A percentile compares a stretch with the other conserved stretches of the same genome.
Evolutionary conservation across 2,113 vertebrate genomes (phyloP).

Genomic region (Jacana jacana): DNA sequence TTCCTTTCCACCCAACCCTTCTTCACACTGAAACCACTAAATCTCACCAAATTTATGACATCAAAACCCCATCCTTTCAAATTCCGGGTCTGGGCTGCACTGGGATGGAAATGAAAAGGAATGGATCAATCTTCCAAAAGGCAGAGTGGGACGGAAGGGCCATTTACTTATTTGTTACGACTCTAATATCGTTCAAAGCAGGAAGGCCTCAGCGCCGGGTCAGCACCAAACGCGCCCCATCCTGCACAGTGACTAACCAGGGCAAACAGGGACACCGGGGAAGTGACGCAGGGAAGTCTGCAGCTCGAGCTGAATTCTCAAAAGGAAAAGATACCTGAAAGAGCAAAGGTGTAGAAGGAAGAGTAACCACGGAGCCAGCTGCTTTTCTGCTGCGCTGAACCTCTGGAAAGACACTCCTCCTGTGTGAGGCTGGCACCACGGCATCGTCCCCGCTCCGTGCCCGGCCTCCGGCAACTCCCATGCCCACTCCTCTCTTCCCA

Average conservation of each 20-base stretch:
- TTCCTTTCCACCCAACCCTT: neutral
- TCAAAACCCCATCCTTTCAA: neutral
- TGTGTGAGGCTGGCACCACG: neutral
- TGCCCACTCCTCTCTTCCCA: neutral
- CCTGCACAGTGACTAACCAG: neutral
- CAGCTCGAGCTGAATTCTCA: neutral
- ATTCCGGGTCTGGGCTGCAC: rapidly evolving
- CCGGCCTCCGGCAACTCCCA: neutral
- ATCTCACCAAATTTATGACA: neutral
- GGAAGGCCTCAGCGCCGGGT: neutral
- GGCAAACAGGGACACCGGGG: neutral
- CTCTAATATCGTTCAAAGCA: neutral
- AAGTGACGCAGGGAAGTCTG: neutral
- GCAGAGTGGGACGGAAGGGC: neutral
- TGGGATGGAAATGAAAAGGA: rapidly evolving
- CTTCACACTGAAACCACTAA: neutral
- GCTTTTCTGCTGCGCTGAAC: neutral
- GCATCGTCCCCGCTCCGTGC: no score
- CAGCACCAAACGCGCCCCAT: neutral
- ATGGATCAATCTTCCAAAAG: neutral
- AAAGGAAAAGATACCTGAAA: neutral
- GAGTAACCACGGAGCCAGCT: neutral
- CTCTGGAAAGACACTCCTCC: neutral
- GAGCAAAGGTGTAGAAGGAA: neutral
- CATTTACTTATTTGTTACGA: neutral